A percentile compares a stretch with the other conserved stretches of the same genome.
These are phyloP conservation scores for Notothenia coriiceps DNA, from an alignment of 2,113 vertebrate species.

Conservation along the genomic window DNA sequence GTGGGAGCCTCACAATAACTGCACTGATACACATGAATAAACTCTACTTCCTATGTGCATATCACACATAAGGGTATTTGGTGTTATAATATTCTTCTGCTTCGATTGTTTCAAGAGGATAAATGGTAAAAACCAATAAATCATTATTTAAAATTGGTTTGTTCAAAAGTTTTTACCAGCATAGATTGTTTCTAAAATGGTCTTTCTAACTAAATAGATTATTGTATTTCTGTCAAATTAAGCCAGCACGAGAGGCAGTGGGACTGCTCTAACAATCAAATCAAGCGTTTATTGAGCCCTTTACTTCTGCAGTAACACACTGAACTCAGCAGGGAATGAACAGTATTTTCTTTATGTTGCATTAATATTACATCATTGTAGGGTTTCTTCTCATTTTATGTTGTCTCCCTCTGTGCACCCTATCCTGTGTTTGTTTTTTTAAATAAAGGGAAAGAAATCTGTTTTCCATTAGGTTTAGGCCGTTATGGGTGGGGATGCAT, in stretches of 20 bases:
- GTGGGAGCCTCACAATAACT: slow-evolving; percentile 71
- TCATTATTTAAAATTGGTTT: not conserved
- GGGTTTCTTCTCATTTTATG: not conserved
- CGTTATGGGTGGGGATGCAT: slow-evolving; percentile 26
- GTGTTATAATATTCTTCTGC: not conserved
- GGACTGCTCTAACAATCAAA: not conserved
- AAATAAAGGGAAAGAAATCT: slow-evolving; percentile 12
- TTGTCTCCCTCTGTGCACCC: not conserved
- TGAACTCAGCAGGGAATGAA: not conserved
- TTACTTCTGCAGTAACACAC: not conserved
- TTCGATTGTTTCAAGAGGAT: not conserved
- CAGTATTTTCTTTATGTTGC: slow-evolving; percentile 12
- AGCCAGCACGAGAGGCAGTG: not conserved
- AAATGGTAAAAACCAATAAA: slow-evolving; percentile 1
- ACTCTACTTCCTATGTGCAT: not conserved
- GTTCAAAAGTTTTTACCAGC: not conserved
- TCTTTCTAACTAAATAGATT: not conserved
- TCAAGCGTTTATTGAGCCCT: not conserved
- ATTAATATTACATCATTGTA: not conserved
- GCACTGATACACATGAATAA: not conserved
- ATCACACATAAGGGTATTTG: not conserved
- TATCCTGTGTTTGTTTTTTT: slow-evolving; percentile 10
- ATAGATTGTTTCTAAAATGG: not conserved
- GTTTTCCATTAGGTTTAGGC: slow-evolving; percentile 15
- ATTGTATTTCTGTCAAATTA: slow-evolving; percentile 3